Conservation (phyloP, 2,797 vertebrate genomes). For the Crocidura indochinensis region DNA sequence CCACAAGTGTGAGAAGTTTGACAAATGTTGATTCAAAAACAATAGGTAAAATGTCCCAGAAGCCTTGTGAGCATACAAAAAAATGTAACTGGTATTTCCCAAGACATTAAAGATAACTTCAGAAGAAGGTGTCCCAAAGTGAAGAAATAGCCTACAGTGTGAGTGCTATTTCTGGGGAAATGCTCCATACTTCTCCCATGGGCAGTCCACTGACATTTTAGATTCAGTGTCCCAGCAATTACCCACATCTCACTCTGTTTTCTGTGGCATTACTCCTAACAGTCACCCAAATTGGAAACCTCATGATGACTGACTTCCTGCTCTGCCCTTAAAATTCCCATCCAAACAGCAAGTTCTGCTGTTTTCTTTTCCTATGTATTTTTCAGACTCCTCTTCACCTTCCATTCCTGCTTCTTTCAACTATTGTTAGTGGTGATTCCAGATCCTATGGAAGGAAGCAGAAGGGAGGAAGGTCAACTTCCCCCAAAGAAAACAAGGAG, state of each 20-base stretch:
- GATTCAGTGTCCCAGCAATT: neutral
- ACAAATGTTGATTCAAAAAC: too few relatives aligned
- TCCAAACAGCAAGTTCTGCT: neutral
- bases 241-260: neutral
- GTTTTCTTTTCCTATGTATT: accelerated
- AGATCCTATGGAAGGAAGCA: neutral
- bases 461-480: neutral
- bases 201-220: neutral
- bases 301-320: neutral
- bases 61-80: accelerated
- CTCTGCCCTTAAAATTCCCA: neutral
- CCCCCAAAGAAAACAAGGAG: neutral
- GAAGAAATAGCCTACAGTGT: neutral
- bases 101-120: too few relatives aligned
- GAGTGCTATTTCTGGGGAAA: accelerated
- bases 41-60: neutral
- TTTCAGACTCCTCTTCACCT: neutral
- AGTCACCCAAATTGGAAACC: neutral
- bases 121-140: too few relatives aligned
- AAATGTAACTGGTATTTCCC: neutral
- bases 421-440: accelerated
- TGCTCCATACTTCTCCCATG: too few relatives aligned
- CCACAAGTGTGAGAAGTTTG: too few relatives aligned
- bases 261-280: neutral
- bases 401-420: neutral